These are phyloP conservation scores for Himalopsyche anomala DNA, from an alignment of 2,888 invertebrate genomes.

Conservation along the genomic window DNA sequence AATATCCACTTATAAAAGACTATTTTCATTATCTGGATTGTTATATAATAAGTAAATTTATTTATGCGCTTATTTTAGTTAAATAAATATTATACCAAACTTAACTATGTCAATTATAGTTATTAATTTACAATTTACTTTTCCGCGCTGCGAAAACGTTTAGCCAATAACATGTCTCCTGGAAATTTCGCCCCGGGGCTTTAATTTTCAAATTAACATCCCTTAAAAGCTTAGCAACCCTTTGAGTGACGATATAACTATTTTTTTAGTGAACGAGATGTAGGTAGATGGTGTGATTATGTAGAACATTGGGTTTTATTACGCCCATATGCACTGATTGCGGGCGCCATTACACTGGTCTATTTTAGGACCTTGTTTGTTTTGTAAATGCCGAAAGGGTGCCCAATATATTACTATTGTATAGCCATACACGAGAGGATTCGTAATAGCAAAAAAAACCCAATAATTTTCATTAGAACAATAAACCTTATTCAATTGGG, in stretches of 20 bases:
- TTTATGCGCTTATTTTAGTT: too few relatives aligned
- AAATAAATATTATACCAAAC: too few relatives aligned
- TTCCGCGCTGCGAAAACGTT: neutral
- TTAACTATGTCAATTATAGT: too few relatives aligned
- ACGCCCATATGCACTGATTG: slow-evolving; percentile 49
- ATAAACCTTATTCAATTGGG: too few relatives aligned
- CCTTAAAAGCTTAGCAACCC: slow-evolving; percentile 14
- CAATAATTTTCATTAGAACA: too few relatives aligned
- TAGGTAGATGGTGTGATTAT: slow-evolving; percentile 49
- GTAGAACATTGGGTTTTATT: slow-evolving; percentile 51
- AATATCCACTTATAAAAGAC: too few relatives aligned
- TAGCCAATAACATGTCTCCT: slow-evolving; percentile 1
- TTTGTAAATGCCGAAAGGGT: slow-evolving; percentile 56
- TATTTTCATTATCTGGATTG: too few relatives aligned
- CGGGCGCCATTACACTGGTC: slow-evolving; percentile 47
- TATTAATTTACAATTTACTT: slow-evolving; percentile 1
- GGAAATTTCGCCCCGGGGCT: slow-evolving; percentile 50
- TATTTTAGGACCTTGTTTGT: slow-evolving; percentile 48
- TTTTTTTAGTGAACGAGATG: neutral
- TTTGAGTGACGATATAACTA: neutral
- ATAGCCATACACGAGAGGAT: neutral
- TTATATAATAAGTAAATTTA: too few relatives aligned
- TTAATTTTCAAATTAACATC: slow-evolving; percentile 45
- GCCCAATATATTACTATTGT: neutral
- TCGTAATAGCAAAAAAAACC: too few relatives aligned